phyloP scores from a whole-genome alignment of 53 echinoderm and acorn worm species.

The Holothuria scabra region DNA sequence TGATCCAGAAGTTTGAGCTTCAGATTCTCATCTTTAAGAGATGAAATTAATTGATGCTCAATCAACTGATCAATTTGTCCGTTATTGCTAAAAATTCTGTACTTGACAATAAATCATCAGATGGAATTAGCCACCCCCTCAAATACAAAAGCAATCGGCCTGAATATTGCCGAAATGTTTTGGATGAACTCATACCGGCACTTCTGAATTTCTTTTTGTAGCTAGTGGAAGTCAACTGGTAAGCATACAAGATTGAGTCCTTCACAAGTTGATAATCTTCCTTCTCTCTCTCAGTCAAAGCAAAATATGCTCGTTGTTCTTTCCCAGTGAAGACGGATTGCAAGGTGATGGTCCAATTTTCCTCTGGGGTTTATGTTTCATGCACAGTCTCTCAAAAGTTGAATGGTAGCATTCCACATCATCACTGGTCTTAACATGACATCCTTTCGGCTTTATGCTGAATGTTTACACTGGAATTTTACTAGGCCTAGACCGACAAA shows the following conservation, averaged over 20 bases:
- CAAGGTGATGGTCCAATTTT: slow-evolving; percentile 24
- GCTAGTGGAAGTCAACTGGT: slow-evolving; percentile 17
- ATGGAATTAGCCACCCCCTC: too few relatives aligned
- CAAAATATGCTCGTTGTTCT: slow-evolving; percentile 59
- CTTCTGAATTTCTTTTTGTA: too few relatives aligned
- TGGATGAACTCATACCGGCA: too few relatives aligned
- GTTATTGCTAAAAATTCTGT: too few relatives aligned
- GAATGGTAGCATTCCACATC: slow-evolving; percentile 46
- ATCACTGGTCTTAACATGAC: slow-evolving; percentile 53
- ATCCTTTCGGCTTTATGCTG: slow-evolving; percentile 30
- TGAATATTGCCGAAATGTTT: too few relatives aligned
- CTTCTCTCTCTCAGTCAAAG: slow-evolving; percentile 42
- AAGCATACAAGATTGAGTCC: slow-evolving; percentile 24
- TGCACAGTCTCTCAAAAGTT: slow-evolving; percentile 56
- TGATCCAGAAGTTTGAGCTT: too few relatives aligned
- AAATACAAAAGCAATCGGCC: too few relatives aligned
- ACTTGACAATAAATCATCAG: too few relatives aligned
- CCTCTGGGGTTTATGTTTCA: background rate
- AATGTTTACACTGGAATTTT: slow-evolving; percentile 1
- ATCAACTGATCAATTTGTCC: too few relatives aligned
- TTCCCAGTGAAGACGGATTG: slow-evolving; percentile 54
- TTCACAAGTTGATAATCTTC: slow-evolving; percentile 39
- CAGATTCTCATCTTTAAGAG: too few relatives aligned
- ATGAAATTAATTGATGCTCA: too few relatives aligned
- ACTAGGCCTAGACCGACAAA: too few relatives aligned